phyloP scores from a whole-genome alignment of 2,888 invertebrate genomes.

The Autographa pulchrina region DNA sequence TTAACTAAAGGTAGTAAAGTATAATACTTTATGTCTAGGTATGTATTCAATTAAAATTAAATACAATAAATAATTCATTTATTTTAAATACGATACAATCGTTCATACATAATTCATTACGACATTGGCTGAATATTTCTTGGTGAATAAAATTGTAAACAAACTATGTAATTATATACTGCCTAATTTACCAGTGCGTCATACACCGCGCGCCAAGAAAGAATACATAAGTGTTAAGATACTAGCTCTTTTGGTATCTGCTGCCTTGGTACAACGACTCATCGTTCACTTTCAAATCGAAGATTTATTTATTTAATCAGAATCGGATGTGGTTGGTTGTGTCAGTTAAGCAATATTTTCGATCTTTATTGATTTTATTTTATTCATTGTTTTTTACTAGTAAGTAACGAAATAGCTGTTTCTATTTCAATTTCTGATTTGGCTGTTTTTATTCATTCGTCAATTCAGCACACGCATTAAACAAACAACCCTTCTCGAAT shows the following conservation, averaged over 20 bases:
- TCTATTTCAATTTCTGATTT: no score
- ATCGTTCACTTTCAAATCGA: slow-evolving; percentile 79
- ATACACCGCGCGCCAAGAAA: slow-evolving; percentile 24
- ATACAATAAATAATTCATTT: slow-evolving; percentile 4
- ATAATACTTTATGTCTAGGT: not conserved
- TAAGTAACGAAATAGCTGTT: no score
- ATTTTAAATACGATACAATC: slow-evolving; percentile 18
- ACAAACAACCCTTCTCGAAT: no score
- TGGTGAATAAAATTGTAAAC: slow-evolving; percentile 41
- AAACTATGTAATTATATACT: slow-evolving; percentile 28
- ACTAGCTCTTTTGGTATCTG: slow-evolving; percentile 64
- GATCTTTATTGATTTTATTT: no score
- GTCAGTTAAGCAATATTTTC: no score
- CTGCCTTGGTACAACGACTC: slow-evolving; percentile 72
- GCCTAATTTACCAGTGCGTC: slow-evolving; percentile 43
- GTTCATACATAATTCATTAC: slow-evolving; percentile 34
- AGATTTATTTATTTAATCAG: slow-evolving; percentile 7
- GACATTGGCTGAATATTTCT: slow-evolving; percentile 27
- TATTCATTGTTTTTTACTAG: no score
- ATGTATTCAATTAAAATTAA: slow-evolving; percentile 1
- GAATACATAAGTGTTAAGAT: slow-evolving; percentile 25
- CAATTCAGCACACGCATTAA: no score
- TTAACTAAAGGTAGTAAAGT: not conserved
- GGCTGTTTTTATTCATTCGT: not conserved
- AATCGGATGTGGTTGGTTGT: not conserved